These are phyloP conservation scores for Drosophila flavopinicola DNA, from an alignment of 2,888 invertebrate genomes.

Conservation along the genomic window DNA sequence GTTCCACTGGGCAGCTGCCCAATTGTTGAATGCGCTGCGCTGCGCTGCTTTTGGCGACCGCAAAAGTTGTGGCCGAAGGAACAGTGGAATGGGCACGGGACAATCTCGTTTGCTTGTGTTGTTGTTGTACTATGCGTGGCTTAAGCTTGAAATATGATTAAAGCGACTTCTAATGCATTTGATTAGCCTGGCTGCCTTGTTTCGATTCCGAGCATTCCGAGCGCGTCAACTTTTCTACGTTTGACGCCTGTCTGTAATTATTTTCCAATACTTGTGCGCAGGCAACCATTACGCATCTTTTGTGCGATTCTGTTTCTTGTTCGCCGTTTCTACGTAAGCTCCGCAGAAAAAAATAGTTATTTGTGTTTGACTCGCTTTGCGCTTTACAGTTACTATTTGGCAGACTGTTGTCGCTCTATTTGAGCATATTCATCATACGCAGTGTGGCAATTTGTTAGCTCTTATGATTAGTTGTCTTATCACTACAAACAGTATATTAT, in stretches of 20 bases:
- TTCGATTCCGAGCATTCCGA: background rate
- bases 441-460: background rate
- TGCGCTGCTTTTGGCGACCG: conserved; percentile 44
- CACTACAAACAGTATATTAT: background rate
- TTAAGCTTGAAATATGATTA: conserved; percentile 1
- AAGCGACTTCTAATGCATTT: no score
- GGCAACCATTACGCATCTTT: conserved; percentile 84
- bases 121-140: background rate
- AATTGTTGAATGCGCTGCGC: conserved; percentile 75
- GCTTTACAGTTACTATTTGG: conserved; percentile 21
- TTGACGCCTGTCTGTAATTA: conserved; percentile 63
- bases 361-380: conserved; percentile 18
- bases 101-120: conserved; percentile 17
- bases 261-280: conserved; percentile 84
- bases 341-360: conserved; percentile 8
- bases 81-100: conserved; percentile 42
- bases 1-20: conserved; percentile 41
- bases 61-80: conserved; percentile 14
- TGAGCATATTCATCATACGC: conserved; percentile 3
- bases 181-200: background rate
- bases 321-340: conserved; percentile 25
- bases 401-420: background rate
- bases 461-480: background rate
- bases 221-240: background rate
- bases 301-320: conserved; percentile 68